These are phyloP conservation scores for Hoplostethus atlanticus DNA, from an alignment of 2,797 vertebrate species.

Conservation along the genomic window DNA sequence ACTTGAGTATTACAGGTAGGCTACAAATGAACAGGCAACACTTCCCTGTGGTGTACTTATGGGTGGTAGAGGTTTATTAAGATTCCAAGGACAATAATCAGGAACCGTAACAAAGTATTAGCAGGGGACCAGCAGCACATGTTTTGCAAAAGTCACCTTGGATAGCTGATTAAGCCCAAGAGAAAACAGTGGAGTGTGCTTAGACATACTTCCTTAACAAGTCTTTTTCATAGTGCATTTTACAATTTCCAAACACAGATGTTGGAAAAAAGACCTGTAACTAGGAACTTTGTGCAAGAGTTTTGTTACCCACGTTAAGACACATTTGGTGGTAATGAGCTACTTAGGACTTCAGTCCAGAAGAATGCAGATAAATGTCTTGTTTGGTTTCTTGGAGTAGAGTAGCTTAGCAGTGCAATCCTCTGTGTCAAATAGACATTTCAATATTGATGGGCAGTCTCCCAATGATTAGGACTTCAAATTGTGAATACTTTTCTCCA, in stretches of 20 bases:
- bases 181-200: slow-evolving; percentile 76
- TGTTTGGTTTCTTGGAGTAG: slow-evolving; percentile 75
- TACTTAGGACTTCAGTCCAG: slow-evolving; percentile 62
- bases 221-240: slow-evolving; percentile 83
- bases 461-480: slow-evolving; percentile 57
- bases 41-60: slow-evolving; percentile 11
- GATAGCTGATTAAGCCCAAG: slow-evolving; percentile 74
- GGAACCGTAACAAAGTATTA: slow-evolving; percentile 77
- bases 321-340: slow-evolving; percentile 81
- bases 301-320: slow-evolving; percentile 80
- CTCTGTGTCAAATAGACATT: slow-evolving; percentile 49
- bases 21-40: slow-evolving; percentile 20
- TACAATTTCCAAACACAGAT: slow-evolving; percentile 67
- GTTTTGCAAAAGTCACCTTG: slow-evolving; percentile 75
- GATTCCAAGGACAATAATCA: slow-evolving; percentile 77
- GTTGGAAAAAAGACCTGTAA: slow-evolving; percentile 60
- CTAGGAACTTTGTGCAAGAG: slow-evolving; percentile 80
- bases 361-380: slow-evolving; percentile 70
- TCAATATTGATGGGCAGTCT: slow-evolving; percentile 47
- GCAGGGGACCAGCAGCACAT: slow-evolving; percentile 78
- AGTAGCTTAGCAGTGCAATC: slow-evolving; percentile 72
- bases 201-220: slow-evolving; percentile 67
- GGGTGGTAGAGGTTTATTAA: slow-evolving; percentile 79
- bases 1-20: not conserved
- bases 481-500: slow-evolving; percentile 40